These are phyloP conservation scores for Meta bourneti DNA, from an alignment of 2,888 invertebrate species.

Conservation along the genomic window DNA sequence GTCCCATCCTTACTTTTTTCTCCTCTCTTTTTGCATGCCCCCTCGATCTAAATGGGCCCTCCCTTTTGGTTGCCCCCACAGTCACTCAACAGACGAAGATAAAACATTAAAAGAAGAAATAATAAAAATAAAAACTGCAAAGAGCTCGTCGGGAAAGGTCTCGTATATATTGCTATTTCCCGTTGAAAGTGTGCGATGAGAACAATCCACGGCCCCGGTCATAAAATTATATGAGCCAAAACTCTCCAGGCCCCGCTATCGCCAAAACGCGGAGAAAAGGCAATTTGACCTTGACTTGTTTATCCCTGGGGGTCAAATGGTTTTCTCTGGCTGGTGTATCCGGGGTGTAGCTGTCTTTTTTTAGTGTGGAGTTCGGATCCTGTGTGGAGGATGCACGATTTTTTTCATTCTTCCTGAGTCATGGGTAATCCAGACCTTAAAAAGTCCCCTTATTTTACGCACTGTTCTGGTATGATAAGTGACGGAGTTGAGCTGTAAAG, in stretches of 20 bases:
- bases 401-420: slow-evolving; percentile 45
- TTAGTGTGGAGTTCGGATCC: not conserved
- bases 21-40: slow-evolving; percentile 13
- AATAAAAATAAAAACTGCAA: slow-evolving; percentile 26
- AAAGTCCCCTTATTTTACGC: slow-evolving; percentile 58
- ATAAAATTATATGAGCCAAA: slow-evolving; percentile 72
- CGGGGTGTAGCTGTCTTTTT: slow-evolving; percentile 27
- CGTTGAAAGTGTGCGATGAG: slow-evolving; percentile 66
- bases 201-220: slow-evolving; percentile 65
- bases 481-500: slow-evolving; percentile 39
- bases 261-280: slow-evolving; percentile 20
- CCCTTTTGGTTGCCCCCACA: slow-evolving; percentile 39
- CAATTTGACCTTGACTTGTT: slow-evolving; percentile 75
- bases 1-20: slow-evolving; percentile 18
- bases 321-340: slow-evolving; percentile 48
- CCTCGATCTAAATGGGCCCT: slow-evolving; percentile 56
- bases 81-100: slow-evolving; percentile 40
- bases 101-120: slow-evolving; percentile 45
- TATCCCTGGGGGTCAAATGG: slow-evolving; percentile 73
- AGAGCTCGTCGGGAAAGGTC: slow-evolving; percentile 21
- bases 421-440: slow-evolving; percentile 30
- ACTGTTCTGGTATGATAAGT: slow-evolving; percentile 45
- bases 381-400: not conserved
- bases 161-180: slow-evolving; percentile 66
- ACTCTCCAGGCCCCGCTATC: slow-evolving; percentile 11